Evolutionary conservation across 2,888 invertebrate species (phyloP), one percentile per base, ranked within the genome.

Genomic region (Crematogaster levior): DNA sequence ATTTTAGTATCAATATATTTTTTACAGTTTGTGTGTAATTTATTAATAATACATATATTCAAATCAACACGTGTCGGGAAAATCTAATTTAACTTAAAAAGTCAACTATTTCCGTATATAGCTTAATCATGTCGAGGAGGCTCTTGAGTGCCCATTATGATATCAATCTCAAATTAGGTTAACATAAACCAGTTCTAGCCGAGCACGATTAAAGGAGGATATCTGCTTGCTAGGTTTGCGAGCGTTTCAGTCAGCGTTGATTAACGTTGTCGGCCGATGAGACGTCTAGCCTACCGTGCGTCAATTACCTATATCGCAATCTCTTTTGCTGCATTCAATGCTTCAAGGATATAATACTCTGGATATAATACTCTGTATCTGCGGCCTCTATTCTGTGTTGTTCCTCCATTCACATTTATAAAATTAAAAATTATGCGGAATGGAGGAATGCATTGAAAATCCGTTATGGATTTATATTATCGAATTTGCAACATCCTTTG

Each of bases 181-280:
- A 79, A 68, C 56, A 66, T 68, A 68, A 79, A 75, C 68, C 18
- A 24, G 68, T 43, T 79, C 56, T 56, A 63, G 37, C 74, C 40
- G 40, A 46, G 63, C 24, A 74, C 79, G 79, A 85, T 87, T 82
- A 30, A 18, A 58, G 73, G 51, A 82, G 30, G 68, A 77, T 53
- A n/a, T 21, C 58, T 61, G 63, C 51, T 70, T 68, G 53, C 56
- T 56, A 68, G 48, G 30, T 68, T 77, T 68, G 77, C 30, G 21
- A 77, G 15, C 46, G 63, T 74, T 77, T 30, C 51, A 24, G 56
- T 34, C n/a, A 12, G 58, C 58, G 79, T 81, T 86, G 84, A 88
- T 86, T 83, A 88, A 88, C 82, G 83, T 84, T 60, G 83, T 84
- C 81, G 46, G n/a, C 51, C 68, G 27, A 27, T 65, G 61, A 56